Conservation (phyloP, 1,140 invertebrate species). For the Pseudomyrmex pallidus region DNA sequence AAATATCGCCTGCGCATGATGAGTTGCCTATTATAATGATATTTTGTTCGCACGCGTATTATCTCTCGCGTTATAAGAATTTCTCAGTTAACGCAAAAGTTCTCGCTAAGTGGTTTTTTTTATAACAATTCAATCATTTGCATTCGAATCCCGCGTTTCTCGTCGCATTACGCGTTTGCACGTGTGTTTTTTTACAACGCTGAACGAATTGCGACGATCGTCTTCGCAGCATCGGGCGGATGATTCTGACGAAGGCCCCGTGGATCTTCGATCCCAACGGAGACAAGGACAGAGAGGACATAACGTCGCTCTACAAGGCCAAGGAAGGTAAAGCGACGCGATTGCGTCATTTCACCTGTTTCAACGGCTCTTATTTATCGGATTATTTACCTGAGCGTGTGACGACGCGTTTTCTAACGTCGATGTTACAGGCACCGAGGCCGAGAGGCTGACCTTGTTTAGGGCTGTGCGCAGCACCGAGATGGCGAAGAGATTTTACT, state of each 20-base stretch:
- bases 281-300: slow-evolving; percentile 89
- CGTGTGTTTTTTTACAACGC: background rate
- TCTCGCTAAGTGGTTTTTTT: too few species aligned
- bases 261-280: slow-evolving; percentile 89
- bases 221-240: slow-evolving; percentile 88
- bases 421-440: slow-evolving; percentile 85
- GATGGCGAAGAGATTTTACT: slow-evolving; percentile 89
- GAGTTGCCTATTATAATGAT: background rate
- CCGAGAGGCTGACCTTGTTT: slow-evolving; percentile 89
- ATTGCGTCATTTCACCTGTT: too few species aligned
- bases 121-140: too few species aligned
- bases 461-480: slow-evolving; percentile 88
- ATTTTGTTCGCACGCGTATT: background rate
- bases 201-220: background rate
- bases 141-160: background rate
- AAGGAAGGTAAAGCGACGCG: slow-evolving; percentile 86
- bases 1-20: background rate
- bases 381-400: too few species aligned
- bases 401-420: background rate
- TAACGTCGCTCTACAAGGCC: slow-evolving; percentile 90
- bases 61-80: background rate
- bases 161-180: background rate
- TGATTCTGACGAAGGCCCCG: slow-evolving; percentile 91
- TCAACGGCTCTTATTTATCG: background rate
- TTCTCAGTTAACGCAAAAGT: too few species aligned